Evolutionary conservation across 2,113 vertebrate species (phyloP).

Genomic region (Mola mola): DNA sequence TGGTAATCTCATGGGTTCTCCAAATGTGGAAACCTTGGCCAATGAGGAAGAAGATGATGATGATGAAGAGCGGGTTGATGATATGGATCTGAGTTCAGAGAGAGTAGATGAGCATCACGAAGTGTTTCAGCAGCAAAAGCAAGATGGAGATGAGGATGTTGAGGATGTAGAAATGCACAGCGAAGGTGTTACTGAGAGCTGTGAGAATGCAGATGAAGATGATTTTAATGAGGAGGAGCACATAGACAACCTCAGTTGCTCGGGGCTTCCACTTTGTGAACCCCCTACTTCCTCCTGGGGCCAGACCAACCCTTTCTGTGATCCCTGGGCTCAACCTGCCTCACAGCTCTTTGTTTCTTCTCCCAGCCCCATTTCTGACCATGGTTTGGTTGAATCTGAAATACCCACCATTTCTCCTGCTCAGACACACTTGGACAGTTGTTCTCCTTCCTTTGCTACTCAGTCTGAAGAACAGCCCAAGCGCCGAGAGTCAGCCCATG

Average conservation of each 20-base stretch:
- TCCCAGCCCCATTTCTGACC: conserved; percentile 68
- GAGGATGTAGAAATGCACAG: conserved; percentile 83
- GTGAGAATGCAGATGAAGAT: conserved; percentile 74
- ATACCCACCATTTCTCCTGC: conserved; percentile 73
- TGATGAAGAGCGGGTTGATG: conserved; percentile 75
- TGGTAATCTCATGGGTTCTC: conserved; percentile 75
- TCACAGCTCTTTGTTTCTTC: conserved; percentile 63
- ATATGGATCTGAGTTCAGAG: conserved; percentile 79
- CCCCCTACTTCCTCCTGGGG: conserved; percentile 68
- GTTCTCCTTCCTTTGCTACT: conserved; percentile 47
- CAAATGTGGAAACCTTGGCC: conserved; percentile 79
- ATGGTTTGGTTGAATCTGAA: conserved; percentile 65
- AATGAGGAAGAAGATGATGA: conserved; percentile 78
- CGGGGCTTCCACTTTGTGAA: conserved; percentile 16
- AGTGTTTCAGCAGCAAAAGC: conserved; percentile 60
- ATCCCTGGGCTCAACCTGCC: conserved; percentile 77
- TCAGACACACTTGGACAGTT: conserved; percentile 60
- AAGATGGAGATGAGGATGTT: conserved; percentile 77
- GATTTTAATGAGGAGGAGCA: conserved; percentile 76
- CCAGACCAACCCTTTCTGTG: conserved; percentile 74
- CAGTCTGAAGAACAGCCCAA: conserved; percentile 35
- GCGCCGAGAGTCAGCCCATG: conserved; percentile 18
- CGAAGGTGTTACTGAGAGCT: conserved; percentile 76
- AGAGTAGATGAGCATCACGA: conserved; percentile 67
- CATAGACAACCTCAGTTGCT: conserved; percentile 73